Evolutionary conservation across 2,888 invertebrate species (phyloP), one percentile per base, ranked within the genome.

Genomic region (Lapara coniferarum): DNA sequence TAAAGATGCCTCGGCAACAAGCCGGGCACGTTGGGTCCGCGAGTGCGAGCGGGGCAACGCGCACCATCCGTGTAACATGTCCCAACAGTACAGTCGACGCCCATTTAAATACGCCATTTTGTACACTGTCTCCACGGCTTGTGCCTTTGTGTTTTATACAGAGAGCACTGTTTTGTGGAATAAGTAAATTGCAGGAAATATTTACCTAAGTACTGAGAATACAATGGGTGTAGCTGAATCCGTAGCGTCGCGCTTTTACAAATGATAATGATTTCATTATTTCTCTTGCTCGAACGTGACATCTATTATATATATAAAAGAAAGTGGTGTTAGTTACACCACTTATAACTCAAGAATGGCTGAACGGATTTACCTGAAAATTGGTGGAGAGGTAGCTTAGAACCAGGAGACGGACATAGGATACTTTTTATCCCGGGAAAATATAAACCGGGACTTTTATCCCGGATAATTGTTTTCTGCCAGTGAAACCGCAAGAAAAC

Each of bases 71-170:
- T 80, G 85, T 84, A 82, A 85, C 85, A 80, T 81, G 82, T 75
- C 83, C 80, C 85, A 83, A 90, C 90, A 90, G 91, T 90, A 89
- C 89, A 88, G 92, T 91, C 86, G 86, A 89, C 93, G 93, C 93
- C 93, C 93, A 92, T 93, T 93, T 93, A 93, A 93, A 92, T 92
- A 91, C 93, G 93, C 93, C 93, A 93, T 93, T 92, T 93, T 93
- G 93, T 93, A 88, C 88, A 91, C 89, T 88, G 90, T 91, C 92
- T 91, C 90, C 88, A 86, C 87, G 82, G 80, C 83, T 83, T 80
- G 81, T 81, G 86, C 88, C 87, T 83, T 91, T 89, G 87, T 87
- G 81, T 91, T 88, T 88, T 85, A 83, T 85, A 86, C 87, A 88
- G 87, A 87, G 91, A 90, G 90, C 89, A 86, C 83, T 90, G 90